Percentiles rank a stretch among this genome's conserved stretches.
phyloP scores from a whole-genome alignment of 2,113 vertebrate species.

The Sterna hirundo region DNA sequence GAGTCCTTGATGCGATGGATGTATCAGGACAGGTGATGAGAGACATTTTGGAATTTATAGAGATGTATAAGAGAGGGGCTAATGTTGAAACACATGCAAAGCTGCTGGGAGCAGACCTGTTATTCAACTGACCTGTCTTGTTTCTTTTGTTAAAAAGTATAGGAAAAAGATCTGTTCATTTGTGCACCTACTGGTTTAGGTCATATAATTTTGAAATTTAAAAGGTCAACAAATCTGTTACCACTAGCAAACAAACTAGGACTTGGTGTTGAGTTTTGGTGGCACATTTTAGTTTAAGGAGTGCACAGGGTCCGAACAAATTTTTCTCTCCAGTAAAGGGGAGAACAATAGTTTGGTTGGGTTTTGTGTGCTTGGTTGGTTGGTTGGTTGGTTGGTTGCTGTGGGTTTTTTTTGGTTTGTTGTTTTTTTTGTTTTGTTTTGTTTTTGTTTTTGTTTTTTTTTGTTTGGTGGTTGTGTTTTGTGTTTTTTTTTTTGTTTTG shows the following conservation, averaged over 20 bases:
- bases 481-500: not conserved
- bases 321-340: not conserved
- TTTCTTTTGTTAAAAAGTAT: not conserved
- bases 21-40: not conserved
- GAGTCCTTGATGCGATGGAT: not conserved
- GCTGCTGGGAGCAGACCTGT: not conserved
- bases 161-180: not conserved
- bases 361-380: not conserved
- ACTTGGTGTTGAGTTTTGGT: not conserved
- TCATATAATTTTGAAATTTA: not conserved
- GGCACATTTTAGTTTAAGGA: not conserved
- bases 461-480: too few species aligned
- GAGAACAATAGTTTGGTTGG: not conserved
- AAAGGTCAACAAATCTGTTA: not conserved
- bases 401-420: not conserved
- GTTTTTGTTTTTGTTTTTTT: not conserved
- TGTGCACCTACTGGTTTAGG: not conserved
- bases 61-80: fast-evolving
- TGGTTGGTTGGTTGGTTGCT: not conserved
- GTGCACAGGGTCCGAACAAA: not conserved
- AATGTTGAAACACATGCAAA: not conserved
- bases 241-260: not conserved
- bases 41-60: not conserved
- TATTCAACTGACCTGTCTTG: not conserved
- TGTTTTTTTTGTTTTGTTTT: not conserved